Conservation (phyloP, 2,797 vertebrate genomes). For the Oophaga sylvatica region DNA sequence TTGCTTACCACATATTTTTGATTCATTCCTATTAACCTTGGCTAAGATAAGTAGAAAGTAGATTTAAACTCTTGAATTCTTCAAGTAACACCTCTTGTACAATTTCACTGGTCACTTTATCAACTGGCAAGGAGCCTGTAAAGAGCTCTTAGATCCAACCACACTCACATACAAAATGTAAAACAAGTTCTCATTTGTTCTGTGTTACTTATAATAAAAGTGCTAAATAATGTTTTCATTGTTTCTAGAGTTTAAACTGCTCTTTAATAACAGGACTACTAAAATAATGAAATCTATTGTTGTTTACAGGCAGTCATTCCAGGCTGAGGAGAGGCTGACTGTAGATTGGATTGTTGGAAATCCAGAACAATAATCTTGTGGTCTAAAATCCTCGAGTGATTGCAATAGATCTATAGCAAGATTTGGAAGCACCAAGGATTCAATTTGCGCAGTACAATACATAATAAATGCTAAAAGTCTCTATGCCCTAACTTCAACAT, state of each 20-base stretch:
- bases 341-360: background rate
- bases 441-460: no score
- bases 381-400: no score
- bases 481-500: no score
- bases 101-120: slow-evolving; percentile 23
- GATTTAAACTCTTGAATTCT: slow-evolving; percentile 19
- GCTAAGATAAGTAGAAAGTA: slow-evolving; percentile 26
- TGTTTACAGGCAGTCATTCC: background rate
- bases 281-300: slow-evolving; percentile 3
- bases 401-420: no score
- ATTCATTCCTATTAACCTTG: slow-evolving; percentile 14
- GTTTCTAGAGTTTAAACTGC: background rate
- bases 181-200: slow-evolving; percentile 28
- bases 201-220: slow-evolving; percentile 9
- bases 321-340: background rate
- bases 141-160: slow-evolving; percentile 11
- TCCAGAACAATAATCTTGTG: background rate
- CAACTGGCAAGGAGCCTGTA: slow-evolving; percentile 27
- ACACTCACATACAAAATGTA: slow-evolving; percentile 18
- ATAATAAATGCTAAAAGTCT: no score
- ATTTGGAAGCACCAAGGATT: no score
- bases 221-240: slow-evolving; percentile 16
- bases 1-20: background rate
- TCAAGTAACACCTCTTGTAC: slow-evolving; percentile 31
- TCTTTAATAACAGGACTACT: background rate